A percentile compares a stretch with the other conserved stretches of the same genome.
Conservation (phyloP, 2,797 vertebrate species). For the Lophius americanus region DNA sequence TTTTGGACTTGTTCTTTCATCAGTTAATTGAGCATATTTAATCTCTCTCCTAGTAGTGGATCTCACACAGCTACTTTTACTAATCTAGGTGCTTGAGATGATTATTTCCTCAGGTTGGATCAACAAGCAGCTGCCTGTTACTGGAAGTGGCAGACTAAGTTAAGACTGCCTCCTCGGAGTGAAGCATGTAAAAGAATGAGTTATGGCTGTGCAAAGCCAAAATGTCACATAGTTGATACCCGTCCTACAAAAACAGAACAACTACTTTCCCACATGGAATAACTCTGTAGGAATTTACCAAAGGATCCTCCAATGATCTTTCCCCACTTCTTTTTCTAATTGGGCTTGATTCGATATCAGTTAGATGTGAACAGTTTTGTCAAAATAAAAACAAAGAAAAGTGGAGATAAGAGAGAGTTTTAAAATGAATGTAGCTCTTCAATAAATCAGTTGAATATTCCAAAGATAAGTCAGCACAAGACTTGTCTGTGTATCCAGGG, state of each 20-base stretch:
- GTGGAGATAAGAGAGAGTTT: slow-evolving; percentile 17
- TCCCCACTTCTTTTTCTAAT: slow-evolving; percentile 18
- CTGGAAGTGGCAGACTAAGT: slow-evolving; percentile 43
- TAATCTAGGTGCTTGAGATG: slow-evolving; percentile 35
- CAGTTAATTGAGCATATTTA: slow-evolving; percentile 1
- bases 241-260: slow-evolving; percentile 70
- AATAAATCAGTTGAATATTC: not conserved
- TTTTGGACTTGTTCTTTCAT: slow-evolving; percentile 11
- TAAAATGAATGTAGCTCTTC: slow-evolving; percentile 1
- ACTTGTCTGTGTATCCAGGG: not conserved
- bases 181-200: slow-evolving; percentile 56
- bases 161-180: slow-evolving; percentile 39
- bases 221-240: slow-evolving; percentile 73
- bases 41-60: not conserved
- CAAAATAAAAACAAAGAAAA: slow-evolving; percentile 31
- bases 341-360: slow-evolving; percentile 22
- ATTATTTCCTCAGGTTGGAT: slow-evolving; percentile 56
- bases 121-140: slow-evolving; percentile 50
- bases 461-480: not conserved
- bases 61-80: slow-evolving; percentile 7
- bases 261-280: slow-evolving; percentile 61
- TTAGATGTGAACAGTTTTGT: slow-evolving; percentile 21
- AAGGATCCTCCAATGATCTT: slow-evolving; percentile 36
- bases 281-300: slow-evolving; percentile 50
- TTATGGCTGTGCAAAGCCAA: slow-evolving; percentile 53